Evolutionary conservation across 2,797 vertebrate genomes (phyloP), one percentile per base, ranked within the genome.

Genomic region (Varecia variegata): DNA sequence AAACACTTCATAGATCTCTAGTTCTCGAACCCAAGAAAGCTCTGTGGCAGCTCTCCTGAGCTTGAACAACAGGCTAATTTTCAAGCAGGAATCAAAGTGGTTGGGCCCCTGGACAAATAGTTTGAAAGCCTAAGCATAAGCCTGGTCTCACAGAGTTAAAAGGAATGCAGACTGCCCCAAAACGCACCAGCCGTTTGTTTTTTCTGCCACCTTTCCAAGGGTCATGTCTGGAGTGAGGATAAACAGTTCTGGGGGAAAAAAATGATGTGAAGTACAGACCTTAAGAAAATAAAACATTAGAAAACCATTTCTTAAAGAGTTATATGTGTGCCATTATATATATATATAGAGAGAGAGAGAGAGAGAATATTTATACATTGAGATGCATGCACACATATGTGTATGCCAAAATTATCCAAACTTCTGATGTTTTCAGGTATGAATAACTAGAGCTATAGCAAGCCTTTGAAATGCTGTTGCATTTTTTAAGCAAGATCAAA

Each of bases 191-290:
- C 95, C 97, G 95, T 98, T 98, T 98, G 98, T 98, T 98, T 98
- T 98, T 98, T 98, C 98, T 98, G 98, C 98, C 98, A 98, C 98
- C 98, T 98, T 98, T 98, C 98, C 98, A 98, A 98, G 96, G 97
- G 98, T 98, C 98, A 98, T 93, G 98, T 98, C 98, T 98, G 98
- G 98, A 98, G 97, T 98, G 97, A 98, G 97, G 98, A 98, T 98
- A 98, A 98, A 98, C 97, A 98, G 98, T 97, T 97, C 97, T 71
- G 86, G 77, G 65, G 45, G 50, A 18, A 18, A 52, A 97, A 96
- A 95, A 93, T 91, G 91, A 97, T 97, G 96, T 96, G 93, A 88
- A 98, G 97, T 95, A 97, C 98, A 98, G 98, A 98, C 97, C 96
- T 98, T 97, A 98, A 93, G 97, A 98, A 99, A 98, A 98, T 97